phyloP scores from a whole-genome alignment of 1,140 invertebrate genomes.

The Nasonia longicornis region DNA sequence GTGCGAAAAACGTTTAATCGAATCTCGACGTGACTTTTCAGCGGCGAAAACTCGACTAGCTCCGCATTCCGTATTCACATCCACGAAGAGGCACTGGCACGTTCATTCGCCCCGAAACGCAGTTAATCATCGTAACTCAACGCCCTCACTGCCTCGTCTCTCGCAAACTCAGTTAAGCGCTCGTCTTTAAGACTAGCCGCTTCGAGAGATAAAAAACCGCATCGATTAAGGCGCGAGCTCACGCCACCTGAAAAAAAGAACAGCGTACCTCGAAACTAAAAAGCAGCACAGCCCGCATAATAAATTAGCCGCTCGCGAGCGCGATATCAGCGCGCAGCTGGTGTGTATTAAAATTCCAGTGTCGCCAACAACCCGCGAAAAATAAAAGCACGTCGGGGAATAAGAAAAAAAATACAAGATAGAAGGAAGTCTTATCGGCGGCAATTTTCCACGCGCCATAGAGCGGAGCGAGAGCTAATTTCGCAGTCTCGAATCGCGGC shows the following conservation, averaged over 20 bases:
- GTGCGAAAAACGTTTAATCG: too few relatives aligned
- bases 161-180: not conserved
- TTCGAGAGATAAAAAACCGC: not conserved
- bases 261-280: too few relatives aligned
- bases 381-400: not conserved
- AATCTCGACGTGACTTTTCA: too few relatives aligned
- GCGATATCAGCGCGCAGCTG: slow-evolving; percentile 8
- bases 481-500: not conserved
- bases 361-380: not conserved
- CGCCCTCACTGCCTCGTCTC: too few relatives aligned
- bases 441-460: slow-evolving; percentile 21
- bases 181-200: not conserved
- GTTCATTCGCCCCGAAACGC: not conserved
- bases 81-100: not conserved
- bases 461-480: slow-evolving; percentile 12
- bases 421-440: not conserved
- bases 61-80: not conserved
- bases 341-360: slow-evolving; percentile 38
- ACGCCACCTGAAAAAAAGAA: not conserved
- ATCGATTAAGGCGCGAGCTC: not conserved
- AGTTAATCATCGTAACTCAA: not conserved
- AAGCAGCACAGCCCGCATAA: not conserved
- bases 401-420: not conserved
- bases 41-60: not conserved
- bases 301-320: slow-evolving; percentile 11